Percentiles rank a stretch among this genome's conserved stretches.
Evolutionary conservation across 2,797 vertebrate genomes (phyloP).

Genomic region (Gymnodraco acuticeps): DNA sequence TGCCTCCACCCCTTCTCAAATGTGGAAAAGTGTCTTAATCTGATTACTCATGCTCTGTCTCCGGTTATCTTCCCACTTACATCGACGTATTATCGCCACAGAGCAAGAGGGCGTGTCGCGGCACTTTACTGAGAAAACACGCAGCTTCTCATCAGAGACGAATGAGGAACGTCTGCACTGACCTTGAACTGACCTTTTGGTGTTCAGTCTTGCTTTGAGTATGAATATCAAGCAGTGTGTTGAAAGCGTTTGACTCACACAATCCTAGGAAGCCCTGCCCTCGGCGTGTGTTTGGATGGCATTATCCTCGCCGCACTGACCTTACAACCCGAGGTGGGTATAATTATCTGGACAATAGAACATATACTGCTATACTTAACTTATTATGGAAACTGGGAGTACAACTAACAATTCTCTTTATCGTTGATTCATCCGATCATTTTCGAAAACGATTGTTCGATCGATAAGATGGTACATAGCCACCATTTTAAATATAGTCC

Average conservation of each 20-base stretch:
- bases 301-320: slow-evolving; percentile 44
- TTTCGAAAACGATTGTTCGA: too few species aligned
- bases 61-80: slow-evolving; percentile 37
- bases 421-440: too few species aligned
- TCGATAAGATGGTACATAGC: too few species aligned
- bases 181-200: slow-evolving; percentile 30
- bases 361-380: slow-evolving; percentile 8
- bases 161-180: slow-evolving; percentile 18
- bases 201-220: slow-evolving; percentile 23
- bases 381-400: slow-evolving; percentile 33
- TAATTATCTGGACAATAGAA: slow-evolving; percentile 57
- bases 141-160: slow-evolving; percentile 1
- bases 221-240: slow-evolving; percentile 23
- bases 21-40: slow-evolving; percentile 71
- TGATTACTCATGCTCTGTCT: slow-evolving; percentile 63
- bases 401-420: too few species aligned
- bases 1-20: slow-evolving; percentile 57
- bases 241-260: slow-evolving; percentile 53
- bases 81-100: slow-evolving; percentile 4
- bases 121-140: background rate
- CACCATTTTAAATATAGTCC: too few species aligned
- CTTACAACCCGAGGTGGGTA: slow-evolving; percentile 24
- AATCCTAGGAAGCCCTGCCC: slow-evolving; percentile 81
- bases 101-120: slow-evolving; percentile 18
- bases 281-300: slow-evolving; percentile 52